These are phyloP conservation scores for Alviniconcha marisindica DNA, from an alignment of 1,140 invertebrate genomes.

Conservation along the genomic window DNA sequence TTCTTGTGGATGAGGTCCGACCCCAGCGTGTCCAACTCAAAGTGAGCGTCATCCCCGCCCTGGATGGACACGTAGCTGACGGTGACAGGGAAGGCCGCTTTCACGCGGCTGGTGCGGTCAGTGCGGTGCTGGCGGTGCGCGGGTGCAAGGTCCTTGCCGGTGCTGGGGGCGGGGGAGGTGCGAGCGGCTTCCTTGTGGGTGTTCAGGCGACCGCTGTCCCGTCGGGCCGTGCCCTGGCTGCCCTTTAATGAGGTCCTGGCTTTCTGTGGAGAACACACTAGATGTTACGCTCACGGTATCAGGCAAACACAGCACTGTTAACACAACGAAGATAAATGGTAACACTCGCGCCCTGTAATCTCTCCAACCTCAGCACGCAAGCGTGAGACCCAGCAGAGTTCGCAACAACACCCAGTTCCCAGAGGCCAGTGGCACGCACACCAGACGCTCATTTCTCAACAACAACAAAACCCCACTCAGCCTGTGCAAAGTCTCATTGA, in stretches of 20 bases:
- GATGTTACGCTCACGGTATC: too few species aligned
- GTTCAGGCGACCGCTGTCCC: constrained; percentile 16
- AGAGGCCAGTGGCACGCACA: too few species aligned
- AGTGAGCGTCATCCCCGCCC: constrained; percentile 40
- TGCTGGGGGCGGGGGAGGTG: constrained; percentile 14
- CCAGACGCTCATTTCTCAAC: too few species aligned
- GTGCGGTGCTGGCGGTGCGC: constrained; percentile 23
- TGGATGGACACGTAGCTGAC: constrained; percentile 60
- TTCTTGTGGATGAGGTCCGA: constrained; percentile 32
- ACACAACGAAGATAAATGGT: too few species aligned
- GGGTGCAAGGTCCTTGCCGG: background rate
- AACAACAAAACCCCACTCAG: too few species aligned
- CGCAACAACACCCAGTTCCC: too few species aligned
- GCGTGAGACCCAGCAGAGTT: too few species aligned
- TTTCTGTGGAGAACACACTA: constrained; percentile 43
- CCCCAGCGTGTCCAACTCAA: constrained; percentile 27
- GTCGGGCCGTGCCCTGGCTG: background rate
- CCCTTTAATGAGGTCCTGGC: constrained; percentile 37
- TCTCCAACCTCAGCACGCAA: too few species aligned
- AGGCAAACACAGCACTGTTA: too few species aligned
- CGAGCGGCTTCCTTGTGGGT: constrained; percentile 28
- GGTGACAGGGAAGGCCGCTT: constrained; percentile 51
- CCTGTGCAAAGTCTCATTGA: too few species aligned
- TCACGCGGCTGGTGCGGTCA: constrained; percentile 33
- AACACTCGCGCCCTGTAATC: too few species aligned